These are phyloP conservation scores for Gallinago jamesoni DNA, from an alignment of 2,113 vertebrate genomes.

Conservation along the genomic window DNA sequence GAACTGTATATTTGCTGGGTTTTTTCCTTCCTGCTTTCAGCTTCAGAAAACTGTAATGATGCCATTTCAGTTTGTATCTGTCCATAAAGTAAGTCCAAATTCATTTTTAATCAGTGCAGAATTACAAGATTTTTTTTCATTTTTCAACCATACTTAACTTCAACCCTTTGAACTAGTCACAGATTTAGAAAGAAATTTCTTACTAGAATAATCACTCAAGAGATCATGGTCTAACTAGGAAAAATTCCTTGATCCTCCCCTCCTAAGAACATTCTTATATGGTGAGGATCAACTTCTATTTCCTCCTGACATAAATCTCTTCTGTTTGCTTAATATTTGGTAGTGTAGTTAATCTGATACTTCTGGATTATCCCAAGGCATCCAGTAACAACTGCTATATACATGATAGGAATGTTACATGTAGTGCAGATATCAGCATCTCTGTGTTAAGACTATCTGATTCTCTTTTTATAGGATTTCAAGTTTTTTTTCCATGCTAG, in stretches of 20 bases:
- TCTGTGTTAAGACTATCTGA: neutral
- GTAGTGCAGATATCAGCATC: neutral
- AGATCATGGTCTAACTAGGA: neutral
- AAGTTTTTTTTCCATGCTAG: neutral
- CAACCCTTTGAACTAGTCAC: neutral
- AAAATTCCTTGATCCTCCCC: slow-evolving; percentile 32
- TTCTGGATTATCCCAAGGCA: neutral
- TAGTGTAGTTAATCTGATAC: neutral
- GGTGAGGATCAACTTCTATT: slow-evolving; percentile 1
- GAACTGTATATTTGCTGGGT: neutral
- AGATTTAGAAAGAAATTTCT: neutral
- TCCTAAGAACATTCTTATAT: slow-evolving; percentile 16
- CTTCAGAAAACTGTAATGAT: neutral
- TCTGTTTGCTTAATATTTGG: neutral
- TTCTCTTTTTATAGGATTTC: neutral
- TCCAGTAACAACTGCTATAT: neutral
- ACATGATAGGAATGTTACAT: neutral
- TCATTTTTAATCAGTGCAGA: neutral
- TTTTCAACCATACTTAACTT: neutral
- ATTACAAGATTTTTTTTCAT: neutral
- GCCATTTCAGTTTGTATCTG: neutral
- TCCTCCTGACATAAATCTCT: slow-evolving; percentile 31
- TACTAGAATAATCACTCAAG: slow-evolving; percentile 7
- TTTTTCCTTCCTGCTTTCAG: neutral
- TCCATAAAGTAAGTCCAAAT: neutral